Percentiles rank a stretch among this genome's conserved stretches.
Evolutionary conservation across 1,140 invertebrate species (phyloP).

Genomic region (Drosophila jambulina): DNA sequence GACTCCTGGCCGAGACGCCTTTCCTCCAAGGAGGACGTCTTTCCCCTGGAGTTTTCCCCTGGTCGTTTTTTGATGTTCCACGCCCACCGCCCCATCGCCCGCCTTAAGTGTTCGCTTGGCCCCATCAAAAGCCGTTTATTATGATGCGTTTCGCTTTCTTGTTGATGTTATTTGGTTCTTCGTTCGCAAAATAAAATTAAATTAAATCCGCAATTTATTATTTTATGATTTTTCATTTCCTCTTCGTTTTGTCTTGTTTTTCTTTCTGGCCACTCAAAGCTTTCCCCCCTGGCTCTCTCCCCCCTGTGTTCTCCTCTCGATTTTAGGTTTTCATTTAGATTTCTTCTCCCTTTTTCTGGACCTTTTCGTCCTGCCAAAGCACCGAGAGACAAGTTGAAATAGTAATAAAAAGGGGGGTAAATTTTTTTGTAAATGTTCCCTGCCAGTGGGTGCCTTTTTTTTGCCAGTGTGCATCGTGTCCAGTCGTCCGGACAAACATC

Average conservation of each 20-base stretch:
- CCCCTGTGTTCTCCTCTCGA: background rate
- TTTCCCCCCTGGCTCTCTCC: background rate
- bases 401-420: background rate
- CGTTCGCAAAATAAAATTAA: conserved; percentile 60
- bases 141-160: conserved; percentile 63
- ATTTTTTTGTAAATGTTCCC: background rate
- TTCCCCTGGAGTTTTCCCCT: background rate
- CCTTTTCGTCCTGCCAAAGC: background rate
- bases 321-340: conserved; percentile 8
- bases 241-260: conserved; percentile 17
- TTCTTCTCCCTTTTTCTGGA: background rate
- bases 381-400: background rate
- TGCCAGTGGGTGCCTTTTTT: background rate
- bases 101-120: conserved; percentile 43
- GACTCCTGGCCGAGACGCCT: conserved; percentile 17
- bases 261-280: background rate
- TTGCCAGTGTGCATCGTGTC: background rate
- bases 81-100: background rate
- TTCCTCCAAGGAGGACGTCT: background rate
- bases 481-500: conserved; percentile 4
- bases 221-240: conserved; percentile 71
- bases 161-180: conserved; percentile 13
- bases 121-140: conserved; percentile 79
- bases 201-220: conserved; percentile 79
- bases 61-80: conserved; percentile 12